Conservation (phyloP, 2,797 vertebrate species). For the Rhinoraja longicauda region DNA sequence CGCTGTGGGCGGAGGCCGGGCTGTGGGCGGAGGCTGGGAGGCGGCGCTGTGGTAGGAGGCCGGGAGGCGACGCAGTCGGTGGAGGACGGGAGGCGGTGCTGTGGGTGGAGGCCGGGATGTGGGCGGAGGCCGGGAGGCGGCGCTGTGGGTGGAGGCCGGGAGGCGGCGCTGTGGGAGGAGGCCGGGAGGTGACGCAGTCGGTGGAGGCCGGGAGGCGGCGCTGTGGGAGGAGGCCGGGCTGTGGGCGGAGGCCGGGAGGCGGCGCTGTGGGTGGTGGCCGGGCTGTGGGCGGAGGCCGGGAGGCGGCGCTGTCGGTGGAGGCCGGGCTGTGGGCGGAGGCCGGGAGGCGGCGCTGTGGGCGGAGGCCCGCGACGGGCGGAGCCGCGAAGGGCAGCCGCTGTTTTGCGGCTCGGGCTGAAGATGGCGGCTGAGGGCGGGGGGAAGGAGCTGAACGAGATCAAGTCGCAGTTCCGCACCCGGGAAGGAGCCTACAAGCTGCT, state of each 20-base stretch:
- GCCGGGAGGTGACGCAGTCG: neutral
- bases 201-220: neutral
- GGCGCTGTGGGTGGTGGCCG: neutral
- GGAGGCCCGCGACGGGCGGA: neutral
- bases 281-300: neutral
- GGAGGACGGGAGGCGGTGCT: too few relatives aligned
- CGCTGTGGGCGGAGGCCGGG: neutral
- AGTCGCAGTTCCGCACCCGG: conserved; percentile 85
- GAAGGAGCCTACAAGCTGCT: conserved; percentile 88
- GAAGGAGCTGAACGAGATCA: conserved; percentile 80
- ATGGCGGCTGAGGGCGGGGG: conserved; percentile 76
- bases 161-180: too few relatives aligned
- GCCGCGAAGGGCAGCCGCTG: neutral
- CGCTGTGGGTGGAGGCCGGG: too few relatives aligned
- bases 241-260: neutral
- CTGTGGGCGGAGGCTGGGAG: too few relatives aligned
- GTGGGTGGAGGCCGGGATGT: neutral
- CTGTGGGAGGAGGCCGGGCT: neutral
- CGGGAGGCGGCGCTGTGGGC: neutral
- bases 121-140: neutral
- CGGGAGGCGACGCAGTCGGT: too few relatives aligned
- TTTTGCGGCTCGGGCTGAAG: conserved; percentile 50
- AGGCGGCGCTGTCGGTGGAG: neutral
- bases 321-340: neutral
- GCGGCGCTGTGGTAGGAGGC: neutral